Conservation (phyloP, 2,113 vertebrate species). For the Corvus cornix region DNA sequence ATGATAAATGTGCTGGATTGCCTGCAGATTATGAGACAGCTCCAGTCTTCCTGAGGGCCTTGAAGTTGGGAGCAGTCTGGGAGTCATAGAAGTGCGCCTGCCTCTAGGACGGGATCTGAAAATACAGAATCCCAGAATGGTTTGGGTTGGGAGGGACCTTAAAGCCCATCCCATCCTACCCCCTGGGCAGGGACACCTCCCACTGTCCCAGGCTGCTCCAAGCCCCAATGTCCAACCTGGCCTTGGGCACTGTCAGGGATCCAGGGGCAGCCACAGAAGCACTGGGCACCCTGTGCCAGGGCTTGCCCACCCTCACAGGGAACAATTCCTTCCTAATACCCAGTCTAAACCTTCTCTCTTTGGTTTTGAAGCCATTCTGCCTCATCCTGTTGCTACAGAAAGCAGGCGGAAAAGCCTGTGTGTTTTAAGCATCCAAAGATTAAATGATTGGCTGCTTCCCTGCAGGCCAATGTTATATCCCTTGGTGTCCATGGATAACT, state of each 20-base stretch:
- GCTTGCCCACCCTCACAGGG: neutral
- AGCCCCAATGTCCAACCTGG: neutral
- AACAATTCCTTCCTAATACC: neutral
- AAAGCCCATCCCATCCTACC: accelerated
- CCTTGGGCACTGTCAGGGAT: neutral
- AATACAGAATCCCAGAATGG: neutral
- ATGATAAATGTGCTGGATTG: neutral
- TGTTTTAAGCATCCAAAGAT: neutral
- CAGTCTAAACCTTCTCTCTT: neutral
- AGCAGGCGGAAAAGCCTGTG: neutral
- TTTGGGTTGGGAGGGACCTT: neutral
- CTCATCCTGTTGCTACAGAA: neutral
- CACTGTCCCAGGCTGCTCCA: neutral
- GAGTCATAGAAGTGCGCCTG: accelerated
- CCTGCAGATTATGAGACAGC: neutral
- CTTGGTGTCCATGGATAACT: neutral
- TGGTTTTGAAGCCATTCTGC: neutral
- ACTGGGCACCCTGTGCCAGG: neutral
- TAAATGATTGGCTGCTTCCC: neutral
- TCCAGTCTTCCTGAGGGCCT: neutral
- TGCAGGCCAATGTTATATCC: neutral
- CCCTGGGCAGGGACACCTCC: neutral
- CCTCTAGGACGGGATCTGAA: neutral
- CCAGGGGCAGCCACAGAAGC: neutral
- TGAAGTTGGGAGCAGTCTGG: neutral